These are phyloP conservation scores for Liopterus haemorrhoidalis DNA, from an alignment of 2,888 invertebrate genomes.

Conservation along the genomic window DNA sequence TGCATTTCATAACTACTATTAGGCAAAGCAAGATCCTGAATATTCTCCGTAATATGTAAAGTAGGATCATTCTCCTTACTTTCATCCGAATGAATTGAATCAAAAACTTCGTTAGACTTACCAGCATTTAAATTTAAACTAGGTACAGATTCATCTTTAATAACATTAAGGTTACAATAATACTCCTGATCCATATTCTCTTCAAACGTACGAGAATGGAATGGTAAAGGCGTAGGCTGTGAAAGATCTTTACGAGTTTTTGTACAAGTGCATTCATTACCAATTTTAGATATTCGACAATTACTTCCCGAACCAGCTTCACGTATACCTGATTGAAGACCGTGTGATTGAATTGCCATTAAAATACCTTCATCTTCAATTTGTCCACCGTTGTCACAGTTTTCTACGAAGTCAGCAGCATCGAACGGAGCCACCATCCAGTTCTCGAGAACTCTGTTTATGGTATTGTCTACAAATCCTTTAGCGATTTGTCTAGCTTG, in stretches of 20 bases:
- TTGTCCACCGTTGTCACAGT: conserved; percentile 51
- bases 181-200: conserved; percentile 14
- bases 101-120: no score
- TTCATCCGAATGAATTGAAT: no score
- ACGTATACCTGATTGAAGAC: conserved; percentile 48
- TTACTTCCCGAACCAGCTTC: conserved; percentile 16
- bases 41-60: no score
- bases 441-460: conserved; percentile 61
- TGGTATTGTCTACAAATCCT: conserved; percentile 63
- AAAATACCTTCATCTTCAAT: conserved; percentile 66
- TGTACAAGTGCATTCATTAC: conserved; percentile 35
- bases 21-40: no score
- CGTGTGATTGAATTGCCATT: conserved; percentile 69
- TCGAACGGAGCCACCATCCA: conserved; percentile 52
- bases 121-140: no score
- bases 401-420: conserved; percentile 52
- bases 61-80: no score
- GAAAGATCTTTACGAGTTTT: conserved; percentile 10
- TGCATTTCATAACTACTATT: conserved; percentile 26
- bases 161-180: conserved; percentile 16
- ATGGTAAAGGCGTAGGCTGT: conserved; percentile 6
- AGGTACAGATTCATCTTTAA: conserved; percentile 19
- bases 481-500: conserved; percentile 61
- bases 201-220: conserved; percentile 12
- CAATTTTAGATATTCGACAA: conserved; percentile 38